Base-by-base conservation (phyloP, 2,888 invertebrate species). In the Ennomos quercinarius region DNA sequence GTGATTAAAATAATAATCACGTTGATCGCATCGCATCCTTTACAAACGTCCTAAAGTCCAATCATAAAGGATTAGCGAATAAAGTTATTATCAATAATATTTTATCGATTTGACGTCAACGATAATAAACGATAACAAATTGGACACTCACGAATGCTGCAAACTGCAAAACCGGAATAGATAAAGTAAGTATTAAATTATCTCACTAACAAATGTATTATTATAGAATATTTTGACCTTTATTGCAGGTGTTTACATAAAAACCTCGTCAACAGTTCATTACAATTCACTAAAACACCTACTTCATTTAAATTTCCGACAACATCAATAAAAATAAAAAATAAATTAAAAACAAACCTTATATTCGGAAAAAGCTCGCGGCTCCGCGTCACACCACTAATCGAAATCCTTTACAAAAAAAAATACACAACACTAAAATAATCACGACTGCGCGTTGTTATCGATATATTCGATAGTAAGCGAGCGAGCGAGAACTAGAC, bases 351-450 rank as follows among this genome's bases (percentile, higher is more conserved):
- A 69, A 70, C 74, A 11, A 72, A 86, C 86, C 86, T 86, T 81
- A 70, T 51, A 65, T 66, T 64, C 67, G 60, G 64, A 77, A 82
- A 77, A 80, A 77, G 72, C 84, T 69, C 66, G 78, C 73, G 54
- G 70, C 80, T 80, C 86, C 84, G 74, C 78, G 75, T 76, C 76
- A 78, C 80, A 81, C 73, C 74, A 80, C 77, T 71, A 73, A 64
- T 64, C 51, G 70, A 79, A 74, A 78, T 77, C 80, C 80, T 77
- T 74, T 74, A 68, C 65, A 55, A 67, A 71, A 75, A 68, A 67
- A 68, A 78, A 72, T 76, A 69, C 81, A 84, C 83, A 78, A 74
- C 85, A 86, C 86, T 77, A 63, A 68, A 67, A 62, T 65, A 63
- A 75, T 80, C 81, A 80, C 78, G 66, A 72, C 76, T 73, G 64